A percentile compares a stretch with the other conserved stretches of the same genome.
Evolutionary conservation across 2,113 vertebrate species (phyloP).

Genomic region (Toxostoma redivivum): DNA sequence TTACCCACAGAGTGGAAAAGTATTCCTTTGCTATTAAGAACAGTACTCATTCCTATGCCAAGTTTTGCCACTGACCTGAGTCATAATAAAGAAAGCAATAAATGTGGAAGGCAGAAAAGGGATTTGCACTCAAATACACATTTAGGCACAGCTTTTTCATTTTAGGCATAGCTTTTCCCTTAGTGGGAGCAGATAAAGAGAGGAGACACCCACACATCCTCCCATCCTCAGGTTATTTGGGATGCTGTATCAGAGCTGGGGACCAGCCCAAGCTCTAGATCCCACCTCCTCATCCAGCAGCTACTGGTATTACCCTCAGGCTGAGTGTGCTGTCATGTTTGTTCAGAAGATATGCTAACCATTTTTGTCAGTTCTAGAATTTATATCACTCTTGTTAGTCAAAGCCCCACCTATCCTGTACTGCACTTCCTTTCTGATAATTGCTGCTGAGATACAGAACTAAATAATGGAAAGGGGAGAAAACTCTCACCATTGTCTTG

Average conservation of each 20-base stretch:
- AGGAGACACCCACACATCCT: neutral
- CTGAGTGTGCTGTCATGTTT: neutral
- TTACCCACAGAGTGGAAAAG: neutral
- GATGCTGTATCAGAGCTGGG: neutral
- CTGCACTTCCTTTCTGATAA: slow-evolving; percentile 50
- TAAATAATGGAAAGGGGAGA: neutral
- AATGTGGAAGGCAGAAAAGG: neutral
- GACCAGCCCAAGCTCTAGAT: neutral
- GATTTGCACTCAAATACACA: neutral
- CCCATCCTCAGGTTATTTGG: neutral
- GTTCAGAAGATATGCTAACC: neutral
- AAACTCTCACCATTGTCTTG: slow-evolving; percentile 9
- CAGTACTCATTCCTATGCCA: neutral
- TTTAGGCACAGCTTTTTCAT: neutral
- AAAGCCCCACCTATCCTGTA: slow-evolving; percentile 23
- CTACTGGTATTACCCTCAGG: neutral
- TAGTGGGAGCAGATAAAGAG: neutral
- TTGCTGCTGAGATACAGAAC: neutral
- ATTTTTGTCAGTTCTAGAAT: neutral
- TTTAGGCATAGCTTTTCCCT: neutral
- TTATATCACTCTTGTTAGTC: neutral
- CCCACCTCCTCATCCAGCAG: neutral
- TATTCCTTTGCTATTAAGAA: neutral
- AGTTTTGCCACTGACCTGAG: neutral
- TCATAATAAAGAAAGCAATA: neutral